Base-by-base conservation (phyloP, 2,888 invertebrate genomes). In the Dromius quadrimaculatus region DNA sequence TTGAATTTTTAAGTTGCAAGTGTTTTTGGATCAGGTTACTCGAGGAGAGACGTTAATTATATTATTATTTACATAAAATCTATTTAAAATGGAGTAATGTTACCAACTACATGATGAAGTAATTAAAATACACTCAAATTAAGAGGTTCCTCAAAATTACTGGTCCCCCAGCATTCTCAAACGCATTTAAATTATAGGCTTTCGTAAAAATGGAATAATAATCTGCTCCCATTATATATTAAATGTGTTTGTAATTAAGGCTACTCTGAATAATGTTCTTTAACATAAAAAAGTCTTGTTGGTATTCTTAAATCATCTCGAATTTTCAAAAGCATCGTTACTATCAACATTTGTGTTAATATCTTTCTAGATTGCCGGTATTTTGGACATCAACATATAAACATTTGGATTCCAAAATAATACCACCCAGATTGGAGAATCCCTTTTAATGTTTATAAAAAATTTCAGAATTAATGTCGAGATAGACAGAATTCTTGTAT, bases 91-190 rank as follows among this genome's bases (percentile, higher is more conserved):
- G 62, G 41, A 62, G 23, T 41, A 43, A 32, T 17, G 34, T 20
- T 47, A 34, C 17, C 9, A 19, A 47, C 20, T 45, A 36, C n/a
- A 22, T 47, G 19, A 64, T 64, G 15, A 47, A 47, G 64, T 64
- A 64, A 64, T 64, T 64, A 64, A 47, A 64, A 64, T 47, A 43
- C 45, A 47, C 64, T 64, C 64, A 64, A 47, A 54, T 54, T 54
- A 54, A 54, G 50, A 54, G 50, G 50, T 32, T 54, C 15, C 15
- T 28, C 5, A 43, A 43, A 62, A 62, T 54, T 54, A 54, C 50
- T 28, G n/a, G 6, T 3, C 50, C 50, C 28, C 11, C 23, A 43
- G 50, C 15, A 22, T 9, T 28, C 50, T n/a, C 6, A 50, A 28
- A 23, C 47, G 22, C 13, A 54, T 54, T 54, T 54, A 54, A 54